Conservation (phyloP, 1,140 invertebrate genomes). For the Psix sp. region DNA sequence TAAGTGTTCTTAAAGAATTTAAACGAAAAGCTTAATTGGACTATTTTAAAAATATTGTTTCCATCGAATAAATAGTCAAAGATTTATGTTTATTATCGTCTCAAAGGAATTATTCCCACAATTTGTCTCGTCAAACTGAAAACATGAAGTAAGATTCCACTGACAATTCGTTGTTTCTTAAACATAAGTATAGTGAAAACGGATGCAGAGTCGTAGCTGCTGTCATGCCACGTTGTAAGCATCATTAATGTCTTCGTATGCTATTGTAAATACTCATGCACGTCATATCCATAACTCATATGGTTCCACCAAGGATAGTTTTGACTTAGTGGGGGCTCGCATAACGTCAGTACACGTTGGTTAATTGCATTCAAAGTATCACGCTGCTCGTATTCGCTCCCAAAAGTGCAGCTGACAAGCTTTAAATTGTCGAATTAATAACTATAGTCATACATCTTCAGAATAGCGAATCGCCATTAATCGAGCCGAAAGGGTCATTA, state of each 20-base stretch:
- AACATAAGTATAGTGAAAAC: constrained; percentile 46
- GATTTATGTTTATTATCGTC: too few species aligned
- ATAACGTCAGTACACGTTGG: constrained; percentile 25
- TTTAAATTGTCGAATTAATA: constrained; percentile 53
- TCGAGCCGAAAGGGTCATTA: constrained; percentile 20
- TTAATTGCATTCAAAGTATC: constrained; percentile 47
- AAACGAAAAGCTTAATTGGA: too few species aligned
- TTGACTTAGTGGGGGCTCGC: constrained; percentile 7
- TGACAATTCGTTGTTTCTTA: constrained; percentile 43
- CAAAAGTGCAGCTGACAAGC: constrained; percentile 39
- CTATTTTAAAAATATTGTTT: too few species aligned
- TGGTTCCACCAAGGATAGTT: constrained; percentile 41
- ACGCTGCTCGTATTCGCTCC: constrained; percentile 5
- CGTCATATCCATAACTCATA: constrained; percentile 55
- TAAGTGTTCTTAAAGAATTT: too few species aligned
- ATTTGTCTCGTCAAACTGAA: too few species aligned
- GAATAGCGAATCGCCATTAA: constrained; percentile 21
- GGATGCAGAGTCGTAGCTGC: constrained; percentile 43
- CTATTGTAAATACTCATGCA: constrained; percentile 41
- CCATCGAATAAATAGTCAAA: too few species aligned
- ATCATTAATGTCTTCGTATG: constrained; percentile 51
- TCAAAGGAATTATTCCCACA: too few species aligned
- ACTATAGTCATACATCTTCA: constrained; percentile 21
- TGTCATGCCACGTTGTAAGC: constrained; percentile 35
- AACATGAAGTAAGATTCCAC: constrained; percentile 43